These are phyloP conservation scores for Cephalopterus ornatus DNA, from an alignment of 2,113 vertebrate species.

Conservation along the genomic window DNA sequence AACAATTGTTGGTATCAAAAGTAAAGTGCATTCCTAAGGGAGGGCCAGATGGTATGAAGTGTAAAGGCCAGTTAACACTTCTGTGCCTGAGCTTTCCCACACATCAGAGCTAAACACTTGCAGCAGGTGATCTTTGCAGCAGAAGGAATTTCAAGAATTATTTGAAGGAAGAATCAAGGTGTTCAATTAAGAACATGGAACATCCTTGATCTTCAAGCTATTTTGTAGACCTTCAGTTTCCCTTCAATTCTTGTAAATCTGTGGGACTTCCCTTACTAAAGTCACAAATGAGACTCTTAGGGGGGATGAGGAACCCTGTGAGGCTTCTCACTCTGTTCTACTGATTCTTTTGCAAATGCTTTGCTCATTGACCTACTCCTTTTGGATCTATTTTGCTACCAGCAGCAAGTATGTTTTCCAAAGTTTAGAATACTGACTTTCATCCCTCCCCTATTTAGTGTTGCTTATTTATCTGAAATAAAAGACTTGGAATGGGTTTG, in stretches of 20 bases:
- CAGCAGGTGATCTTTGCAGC: background rate
- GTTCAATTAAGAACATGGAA: background rate
- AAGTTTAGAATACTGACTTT: background rate
- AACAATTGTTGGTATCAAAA: background rate
- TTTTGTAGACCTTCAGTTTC: background rate
- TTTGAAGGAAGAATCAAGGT: background rate
- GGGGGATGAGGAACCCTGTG: background rate
- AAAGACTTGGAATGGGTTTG: background rate
- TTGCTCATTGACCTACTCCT: background rate
- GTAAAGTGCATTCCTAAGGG: background rate
- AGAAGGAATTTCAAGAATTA: background rate
- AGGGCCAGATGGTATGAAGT: background rate
- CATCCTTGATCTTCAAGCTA: background rate
- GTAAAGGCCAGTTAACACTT: background rate
- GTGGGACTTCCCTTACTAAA: background rate
- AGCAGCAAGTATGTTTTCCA: background rate
- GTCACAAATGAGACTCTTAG: background rate
- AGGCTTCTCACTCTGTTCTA: background rate
- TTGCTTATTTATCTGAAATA: background rate
- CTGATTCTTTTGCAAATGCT: background rate
- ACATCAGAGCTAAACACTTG: background rate
- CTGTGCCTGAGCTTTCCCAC: background rate
- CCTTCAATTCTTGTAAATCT: background rate
- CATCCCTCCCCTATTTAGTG: background rate
- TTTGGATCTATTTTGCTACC: background rate